Evolutionary conservation across 2,888 invertebrate species (phyloP), one percentile per base, ranked within the genome.

Genomic region (Himalopsyche japonica): DNA sequence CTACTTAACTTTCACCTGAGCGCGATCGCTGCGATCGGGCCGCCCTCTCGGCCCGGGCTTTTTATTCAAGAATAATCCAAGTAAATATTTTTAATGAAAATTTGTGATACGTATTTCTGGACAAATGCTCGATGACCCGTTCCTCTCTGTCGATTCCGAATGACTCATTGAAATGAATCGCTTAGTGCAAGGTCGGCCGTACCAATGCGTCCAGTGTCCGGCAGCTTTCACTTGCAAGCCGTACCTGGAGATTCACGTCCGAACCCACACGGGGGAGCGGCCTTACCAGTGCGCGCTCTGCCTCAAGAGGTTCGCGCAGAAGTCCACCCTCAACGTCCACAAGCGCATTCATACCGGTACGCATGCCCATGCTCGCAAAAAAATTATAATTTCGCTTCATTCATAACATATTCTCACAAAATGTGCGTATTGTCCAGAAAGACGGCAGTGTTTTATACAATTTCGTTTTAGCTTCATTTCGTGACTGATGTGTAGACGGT

Each of bases 201-300:
- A 92, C 89, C 92, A 92, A 89, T 93, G 93, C 89, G 90, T 90
- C 90, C 92, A 93, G 92, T 93, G 93, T 88, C 93, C 93, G 87
- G 93, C 93, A 88, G 93, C 93, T 89, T 93, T 93, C 90, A 93
- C 92, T 88, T 92, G 93, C 91, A 93, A 93, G 92, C 93, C 93
- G 89, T 93, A 93, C 90, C 91, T 93, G 90, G 93, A 93, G 91
- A 93, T 94, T 86, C 94, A 94, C 91, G 93, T 93, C 93, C 91
- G 94, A 89, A 94, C 93, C 86, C 91, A 91, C 92, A 92, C 91
- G 91, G 92, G 92, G 89, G 93, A 93, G 90, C 91, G 92, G 86
- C 93, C 93, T 88, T 93, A 92, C 91, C 91, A 93, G 91, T 93
- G 93, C 90, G 92, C 92, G 89, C 91, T 92, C 89, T 93, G 93